These are phyloP conservation scores for Pantelozetes paolii DNA, from an alignment of 2,888 invertebrate species.

Conservation along the genomic window DNA sequence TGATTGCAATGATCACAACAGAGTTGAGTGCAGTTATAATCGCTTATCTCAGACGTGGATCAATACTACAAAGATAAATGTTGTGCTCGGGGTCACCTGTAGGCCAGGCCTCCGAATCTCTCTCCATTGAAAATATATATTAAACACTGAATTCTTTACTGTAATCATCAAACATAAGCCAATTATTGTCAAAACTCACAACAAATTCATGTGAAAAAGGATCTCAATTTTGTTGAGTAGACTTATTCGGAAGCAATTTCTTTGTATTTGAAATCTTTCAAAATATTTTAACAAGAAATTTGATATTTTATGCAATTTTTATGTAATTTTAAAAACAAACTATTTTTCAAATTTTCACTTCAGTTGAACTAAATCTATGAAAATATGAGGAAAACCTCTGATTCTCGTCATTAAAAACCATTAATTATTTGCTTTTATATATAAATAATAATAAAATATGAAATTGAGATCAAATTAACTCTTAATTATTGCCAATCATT, in stretches of 20 bases:
- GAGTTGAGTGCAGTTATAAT: background rate
- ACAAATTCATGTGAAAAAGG: background rate
- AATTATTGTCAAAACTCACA: slow-evolving; percentile 6
- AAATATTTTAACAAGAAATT: too few species aligned
- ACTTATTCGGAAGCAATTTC: background rate
- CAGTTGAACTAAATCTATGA: too few species aligned
- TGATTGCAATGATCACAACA: slow-evolving; percentile 25
- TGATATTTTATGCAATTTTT: too few species aligned
- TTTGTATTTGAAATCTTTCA: too few species aligned
- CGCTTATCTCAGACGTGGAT: slow-evolving; percentile 11
- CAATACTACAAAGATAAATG: background rate
- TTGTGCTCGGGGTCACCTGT: slow-evolving; percentile 6
- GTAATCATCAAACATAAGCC: slow-evolving; percentile 24
- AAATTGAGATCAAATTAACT: background rate
- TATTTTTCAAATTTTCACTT: background rate
- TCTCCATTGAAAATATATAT: background rate
- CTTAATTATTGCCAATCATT: background rate
- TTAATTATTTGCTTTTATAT: background rate
- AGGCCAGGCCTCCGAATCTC: background rate
- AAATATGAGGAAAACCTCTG: too few species aligned
- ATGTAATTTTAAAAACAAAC: background rate
- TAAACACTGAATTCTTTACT: slow-evolving; percentile 1
- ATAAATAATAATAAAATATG: background rate
- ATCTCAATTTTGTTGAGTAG: background rate
- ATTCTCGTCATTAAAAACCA: too few species aligned